Evolutionary conservation across 1,140 invertebrate genomes (phyloP).

Genomic region (Panonychus citri): DNA sequence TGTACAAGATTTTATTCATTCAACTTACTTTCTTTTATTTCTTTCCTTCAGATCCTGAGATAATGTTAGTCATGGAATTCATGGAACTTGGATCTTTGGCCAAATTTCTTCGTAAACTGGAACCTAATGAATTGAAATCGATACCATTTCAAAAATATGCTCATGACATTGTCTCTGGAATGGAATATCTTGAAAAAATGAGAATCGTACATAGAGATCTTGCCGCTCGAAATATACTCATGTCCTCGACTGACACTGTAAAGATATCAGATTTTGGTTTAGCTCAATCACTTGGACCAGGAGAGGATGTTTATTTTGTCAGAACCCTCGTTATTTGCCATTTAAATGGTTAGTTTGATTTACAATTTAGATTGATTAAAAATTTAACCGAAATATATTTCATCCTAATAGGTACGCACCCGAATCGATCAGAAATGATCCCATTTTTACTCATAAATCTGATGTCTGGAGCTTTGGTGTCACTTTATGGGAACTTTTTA

Average conservation of each 20-base stretch:
- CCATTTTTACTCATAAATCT: conserved; percentile 56
- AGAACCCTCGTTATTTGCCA: conserved; percentile 23
- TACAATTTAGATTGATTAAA: neutral
- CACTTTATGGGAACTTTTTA: conserved; percentile 63
- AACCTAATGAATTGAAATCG: conserved; percentile 21
- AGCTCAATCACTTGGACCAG: conserved; percentile 57
- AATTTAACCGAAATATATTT: neutral
- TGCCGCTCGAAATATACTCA: conserved; percentile 86
- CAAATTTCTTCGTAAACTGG: conserved; percentile 35
- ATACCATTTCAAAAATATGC: conserved; percentile 40
- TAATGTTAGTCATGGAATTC: conserved; percentile 66
- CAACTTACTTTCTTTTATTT: neutral
- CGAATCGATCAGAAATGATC: conserved; percentile 40
- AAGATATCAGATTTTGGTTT: conserved; percentile 98
- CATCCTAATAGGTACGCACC: conserved; percentile 27
- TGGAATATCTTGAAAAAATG: conserved; percentile 58
- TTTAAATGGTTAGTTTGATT: neutral
- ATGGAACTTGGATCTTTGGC: conserved; percentile 52
- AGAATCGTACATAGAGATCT: conserved; percentile 69
- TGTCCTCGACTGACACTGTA: conserved; percentile 51
- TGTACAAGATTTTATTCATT: no score
- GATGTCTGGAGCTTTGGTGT: conserved; percentile 71
- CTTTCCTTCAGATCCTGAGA: conserved; percentile 33
- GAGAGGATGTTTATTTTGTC: conserved; percentile 27
- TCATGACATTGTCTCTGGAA: conserved; percentile 56